Evolutionary conservation across 2,888 invertebrate genomes (phyloP), one percentile per base, ranked within the genome.

Genomic region (Agapetus fuscipes): DNA sequence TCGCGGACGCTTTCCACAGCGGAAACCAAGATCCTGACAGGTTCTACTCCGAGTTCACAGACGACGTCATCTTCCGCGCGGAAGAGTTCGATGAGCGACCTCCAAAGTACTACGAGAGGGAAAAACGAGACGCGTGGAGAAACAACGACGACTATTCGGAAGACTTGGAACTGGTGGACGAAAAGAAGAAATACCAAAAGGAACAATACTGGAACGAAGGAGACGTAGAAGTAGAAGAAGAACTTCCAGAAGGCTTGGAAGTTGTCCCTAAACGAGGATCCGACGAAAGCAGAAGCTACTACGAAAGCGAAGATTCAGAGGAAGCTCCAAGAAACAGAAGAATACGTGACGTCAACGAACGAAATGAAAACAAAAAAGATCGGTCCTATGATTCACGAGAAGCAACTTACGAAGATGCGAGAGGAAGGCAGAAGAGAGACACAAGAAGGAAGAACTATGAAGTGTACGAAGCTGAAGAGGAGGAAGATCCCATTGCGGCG

Each of bases 131-230:
- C 27, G 13, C 12, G 17, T 13, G 13, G 25, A n/a, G 5, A 9
- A 34, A 40, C 30, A 17, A 11, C 30, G 37, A 29, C 12, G 27
- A 37, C 6, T 25, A 31, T 9, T 14, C 28, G 24, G 39, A 34
- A 29, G 28, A 34, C 12, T n/a, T 17, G 3, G 37, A 46, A 30
- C 32, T 43, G n/a, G 27, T 20, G 26, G 37, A 45, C 9, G 30
- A 47, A 11, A 41, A 34, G 16, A 39, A 40, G 10, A 32, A 42
- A 24, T 47, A 39, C 35, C 44, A 47, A 6, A 41, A 45, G 17
- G 47, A 44, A 16, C 47, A 47, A 25, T 37, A 40, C 12, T 47
- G 47, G 47, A 47, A 47, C 16, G 41, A 41, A 13, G 45, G 44
- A 15, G 47, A 47, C 14, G 33, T 47, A 2, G 42, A 45, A 33